Evolutionary conservation across 2,888 invertebrate genomes (phyloP), one percentile per base, ranked within the genome.

Genomic region (Xanthorhoe spadicearia): DNA sequence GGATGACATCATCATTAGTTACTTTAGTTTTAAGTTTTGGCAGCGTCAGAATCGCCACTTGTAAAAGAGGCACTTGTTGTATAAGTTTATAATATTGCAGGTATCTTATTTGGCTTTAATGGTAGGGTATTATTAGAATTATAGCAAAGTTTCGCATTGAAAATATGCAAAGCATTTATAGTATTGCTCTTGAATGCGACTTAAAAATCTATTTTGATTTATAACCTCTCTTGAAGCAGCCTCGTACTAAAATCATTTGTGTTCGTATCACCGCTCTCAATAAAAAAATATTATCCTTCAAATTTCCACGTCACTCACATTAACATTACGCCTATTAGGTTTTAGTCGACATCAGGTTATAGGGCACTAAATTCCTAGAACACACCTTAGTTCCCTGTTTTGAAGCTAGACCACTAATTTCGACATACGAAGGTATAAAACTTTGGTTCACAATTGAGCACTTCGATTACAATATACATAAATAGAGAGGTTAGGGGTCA

Each of bases 401-500:
- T 70, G 66, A 73, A 78, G 74, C 74, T 68, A 76, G 68, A 75
- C 62, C 73, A 78, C 70, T 69, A 65, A 69, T 74, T 75, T 74
- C 72, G 70, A 67, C 62, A 58, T 77, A 80, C 77, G 76, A 81
- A 79, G 71, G 78, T 81, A 74, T 83, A 80, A 86, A 85, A 90
- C 92, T 92, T 92, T 92, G 92, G 92, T 92, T 89, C 90, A 86
- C 85, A 85, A 87, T 92, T 92, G 92, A 92, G 92, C 92, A 92
- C 90, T 84, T 80, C 80, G 79, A 79, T 81, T 75, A 72, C 73
- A 77, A 79, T 83, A 79, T n/a, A n/a, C n/a, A n/a, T 79, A 79
- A 72, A 77, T 79, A 76, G 74, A 78, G 80, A 83, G 76, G 80
- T 82, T 73, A 73, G 69, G 73, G 60, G 73, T 76, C 77, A 84